Conservation (phyloP, 2,113 vertebrate species). For the Mus musculus region DNA sequence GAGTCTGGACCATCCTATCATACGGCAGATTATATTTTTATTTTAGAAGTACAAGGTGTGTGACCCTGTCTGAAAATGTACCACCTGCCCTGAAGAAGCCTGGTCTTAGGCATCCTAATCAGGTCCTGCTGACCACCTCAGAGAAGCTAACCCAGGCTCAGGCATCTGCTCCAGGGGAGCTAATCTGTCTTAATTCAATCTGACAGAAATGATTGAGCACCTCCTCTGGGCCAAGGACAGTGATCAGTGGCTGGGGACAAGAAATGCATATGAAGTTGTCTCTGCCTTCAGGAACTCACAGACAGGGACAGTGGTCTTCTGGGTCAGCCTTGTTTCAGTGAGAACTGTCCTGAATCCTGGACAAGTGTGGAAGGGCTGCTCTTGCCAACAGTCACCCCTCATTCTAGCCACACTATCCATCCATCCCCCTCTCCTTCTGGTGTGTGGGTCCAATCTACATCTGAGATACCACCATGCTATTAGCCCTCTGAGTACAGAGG, state of each 20-base stretch:
- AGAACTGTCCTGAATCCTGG: neutral
- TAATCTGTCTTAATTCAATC: constrained; percentile 40
- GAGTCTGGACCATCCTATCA: neutral
- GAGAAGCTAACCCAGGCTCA: neutral
- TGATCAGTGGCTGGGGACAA: neutral
- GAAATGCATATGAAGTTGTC: neutral
- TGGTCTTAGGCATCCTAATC: neutral
- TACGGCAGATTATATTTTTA: neutral
- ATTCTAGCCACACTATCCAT: neutral
- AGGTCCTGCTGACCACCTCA: neutral
- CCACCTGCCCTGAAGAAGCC: neutral
- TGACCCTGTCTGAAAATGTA: neutral
- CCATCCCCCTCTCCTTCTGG: neutral
- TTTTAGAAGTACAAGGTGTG: constrained; percentile 43
- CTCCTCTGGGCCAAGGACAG: constrained; percentile 26
- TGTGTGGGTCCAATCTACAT: neutral
- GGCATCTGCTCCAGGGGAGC: constrained; percentile 14
- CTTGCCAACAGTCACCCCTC: neutral
- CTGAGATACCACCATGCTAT: neutral
- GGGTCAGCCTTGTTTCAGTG: neutral
- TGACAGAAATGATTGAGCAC: neutral
- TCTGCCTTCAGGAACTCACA: neutral
- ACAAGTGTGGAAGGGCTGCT: neutral
- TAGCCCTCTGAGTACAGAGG: neutral
- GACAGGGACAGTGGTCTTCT: neutral